Conservation (phyloP, 2,797 vertebrate species). For the Siniperca undulata region DNA sequence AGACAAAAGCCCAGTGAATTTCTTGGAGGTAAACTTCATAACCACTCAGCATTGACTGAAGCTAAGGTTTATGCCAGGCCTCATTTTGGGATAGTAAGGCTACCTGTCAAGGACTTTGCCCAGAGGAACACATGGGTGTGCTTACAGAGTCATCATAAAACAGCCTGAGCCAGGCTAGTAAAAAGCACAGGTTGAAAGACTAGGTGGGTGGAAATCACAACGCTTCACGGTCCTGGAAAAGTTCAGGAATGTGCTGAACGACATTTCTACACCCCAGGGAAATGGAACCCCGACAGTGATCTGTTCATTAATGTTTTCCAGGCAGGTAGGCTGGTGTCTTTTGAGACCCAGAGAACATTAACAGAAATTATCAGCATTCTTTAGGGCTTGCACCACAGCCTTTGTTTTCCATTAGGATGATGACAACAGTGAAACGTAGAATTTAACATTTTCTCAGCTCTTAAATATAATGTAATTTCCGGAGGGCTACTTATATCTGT, state of each 20-base stretch:
- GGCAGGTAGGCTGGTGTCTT: slow-evolving; percentile 32
- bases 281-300: slow-evolving; percentile 48
- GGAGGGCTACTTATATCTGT: slow-evolving; percentile 19
- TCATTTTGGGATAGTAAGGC: slow-evolving; percentile 41
- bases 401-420: slow-evolving; percentile 49
- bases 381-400: neutral
- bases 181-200: slow-evolving; percentile 69
- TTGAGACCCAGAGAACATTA: slow-evolving; percentile 16
- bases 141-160: slow-evolving; percentile 69
- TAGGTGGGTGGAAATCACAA: slow-evolving; percentile 66
- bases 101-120: slow-evolving; percentile 61
- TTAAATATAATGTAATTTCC: slow-evolving; percentile 29
- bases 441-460: slow-evolving; percentile 38
- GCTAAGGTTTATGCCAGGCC: slow-evolving; percentile 17
- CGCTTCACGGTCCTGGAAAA: slow-evolving; percentile 58
- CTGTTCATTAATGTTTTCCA: slow-evolving; percentile 59
- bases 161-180: slow-evolving; percentile 67
- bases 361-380: slow-evolving; percentile 31
- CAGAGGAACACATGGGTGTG: slow-evolving; percentile 58
- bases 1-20: neutral
- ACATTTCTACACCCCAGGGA: slow-evolving; percentile 57
- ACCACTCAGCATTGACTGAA: slow-evolving; percentile 22
- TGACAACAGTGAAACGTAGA: slow-evolving; percentile 19
- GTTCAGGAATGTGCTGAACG: slow-evolving; percentile 77
- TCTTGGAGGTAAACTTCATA: slow-evolving; percentile 12